phyloP scores from a whole-genome alignment of 2,888 invertebrate genomes.

The Tipula helvola region DNA sequence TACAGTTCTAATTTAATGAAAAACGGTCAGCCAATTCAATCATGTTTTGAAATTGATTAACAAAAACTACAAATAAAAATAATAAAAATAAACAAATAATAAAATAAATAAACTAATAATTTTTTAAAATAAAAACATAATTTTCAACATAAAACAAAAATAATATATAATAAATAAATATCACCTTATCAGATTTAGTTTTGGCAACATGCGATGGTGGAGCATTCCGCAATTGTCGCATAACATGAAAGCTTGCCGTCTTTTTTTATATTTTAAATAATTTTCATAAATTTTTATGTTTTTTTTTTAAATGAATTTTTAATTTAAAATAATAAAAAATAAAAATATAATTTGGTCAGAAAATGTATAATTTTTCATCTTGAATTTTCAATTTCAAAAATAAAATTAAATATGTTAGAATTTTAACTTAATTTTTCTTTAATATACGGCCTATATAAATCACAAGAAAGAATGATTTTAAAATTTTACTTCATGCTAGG shows the following conservation, averaged over 20 bases:
- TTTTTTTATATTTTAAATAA: slow-evolving; percentile 25
- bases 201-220: slow-evolving; percentile 75
- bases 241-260: slow-evolving; percentile 66
- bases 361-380: neutral
- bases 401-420: slow-evolving; percentile 6
- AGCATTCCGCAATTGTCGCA: slow-evolving; percentile 71
- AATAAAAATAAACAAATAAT: slow-evolving; percentile 11
- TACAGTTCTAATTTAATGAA: neutral
- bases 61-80: neutral
- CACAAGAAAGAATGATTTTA: neutral
- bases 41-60: neutral
- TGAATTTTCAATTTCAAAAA: neutral
- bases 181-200: slow-evolving; percentile 79
- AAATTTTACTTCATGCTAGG: slow-evolving; percentile 1
- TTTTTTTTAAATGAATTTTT: neutral
- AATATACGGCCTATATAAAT: neutral
- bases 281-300: slow-evolving; percentile 8
- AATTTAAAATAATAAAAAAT: slow-evolving; percentile 12
- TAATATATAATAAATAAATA: slow-evolving; percentile 24
- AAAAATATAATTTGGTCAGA: neutral
- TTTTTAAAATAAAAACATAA: slow-evolving; percentile 12
- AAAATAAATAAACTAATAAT: neutral
- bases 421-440: neutral
- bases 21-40: neutral
- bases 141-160: slow-evolving; percentile 8